Evolutionary conservation across 2,113 vertebrate species (phyloP).

Genomic region (Cyprinodon variegatus): DNA sequence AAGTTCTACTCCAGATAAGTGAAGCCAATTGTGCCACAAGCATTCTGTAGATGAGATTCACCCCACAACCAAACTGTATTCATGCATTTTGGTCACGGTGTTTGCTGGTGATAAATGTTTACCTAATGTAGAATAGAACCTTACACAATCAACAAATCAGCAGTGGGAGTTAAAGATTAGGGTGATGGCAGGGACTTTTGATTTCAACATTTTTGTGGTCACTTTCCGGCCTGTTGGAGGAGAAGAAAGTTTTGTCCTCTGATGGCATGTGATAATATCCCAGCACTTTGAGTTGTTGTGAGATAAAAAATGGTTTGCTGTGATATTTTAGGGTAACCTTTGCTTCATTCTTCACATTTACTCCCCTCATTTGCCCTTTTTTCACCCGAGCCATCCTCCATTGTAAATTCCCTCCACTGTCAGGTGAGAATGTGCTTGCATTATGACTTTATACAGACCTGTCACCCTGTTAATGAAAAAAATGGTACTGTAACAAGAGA

Average conservation of each 20-base stretch:
- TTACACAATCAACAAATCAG: not conserved
- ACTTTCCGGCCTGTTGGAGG: too few species aligned
- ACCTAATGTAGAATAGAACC: not conserved
- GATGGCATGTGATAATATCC: not conserved
- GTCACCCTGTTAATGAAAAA: conserved; percentile 60
- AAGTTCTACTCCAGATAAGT: not conserved
- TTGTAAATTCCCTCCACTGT: conserved; percentile 14
- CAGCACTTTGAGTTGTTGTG: not conserved
- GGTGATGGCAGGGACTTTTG: too few species aligned
- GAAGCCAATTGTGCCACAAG: not conserved
- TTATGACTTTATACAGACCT: conserved; percentile 41
- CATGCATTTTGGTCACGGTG: not conserved
- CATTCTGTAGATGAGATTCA: not conserved
- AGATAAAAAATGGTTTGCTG: not conserved
- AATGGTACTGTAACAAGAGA: conserved; percentile 83
- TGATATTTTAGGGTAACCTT: not conserved
- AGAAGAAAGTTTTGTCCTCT: not conserved
- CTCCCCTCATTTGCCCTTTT: conserved; percentile 9
- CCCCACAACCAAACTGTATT: not conserved
- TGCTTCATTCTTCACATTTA: conserved; percentile 23
- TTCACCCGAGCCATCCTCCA: not conserved
- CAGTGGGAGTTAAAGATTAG: not conserved
- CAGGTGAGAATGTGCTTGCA: conserved; percentile 36
- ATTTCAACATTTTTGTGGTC: too few species aligned
- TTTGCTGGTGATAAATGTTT: not conserved